phyloP scores from a whole-genome alignment of 2,797 vertebrate genomes.

The Anguilla anguilla region DNA sequence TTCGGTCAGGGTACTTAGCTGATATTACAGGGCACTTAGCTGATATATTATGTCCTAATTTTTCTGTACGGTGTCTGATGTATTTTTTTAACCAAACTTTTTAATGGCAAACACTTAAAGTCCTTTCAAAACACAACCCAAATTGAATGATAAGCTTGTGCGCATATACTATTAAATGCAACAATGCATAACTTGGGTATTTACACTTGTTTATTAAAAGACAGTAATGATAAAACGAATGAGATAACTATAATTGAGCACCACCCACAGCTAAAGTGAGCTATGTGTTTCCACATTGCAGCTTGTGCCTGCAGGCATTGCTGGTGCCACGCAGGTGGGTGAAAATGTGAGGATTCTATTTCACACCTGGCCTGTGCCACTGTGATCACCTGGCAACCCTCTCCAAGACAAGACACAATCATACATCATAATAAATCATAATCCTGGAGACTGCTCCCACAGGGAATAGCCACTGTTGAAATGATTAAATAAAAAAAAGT shows the following conservation, averaged over 20 bases:
- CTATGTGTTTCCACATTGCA: conserved; percentile 6
- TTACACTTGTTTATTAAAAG: neutral
- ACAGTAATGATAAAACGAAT: neutral
- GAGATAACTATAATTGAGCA: neutral
- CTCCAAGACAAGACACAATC: neutral
- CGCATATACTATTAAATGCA: neutral
- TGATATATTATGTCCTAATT: no score
- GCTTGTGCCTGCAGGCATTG: neutral
- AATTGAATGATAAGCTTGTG: neutral
- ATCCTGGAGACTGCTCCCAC: neutral
- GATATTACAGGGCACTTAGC: neutral
- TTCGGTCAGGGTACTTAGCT: conserved; percentile 25
- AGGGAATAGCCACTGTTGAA: neutral
- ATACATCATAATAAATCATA: neutral
- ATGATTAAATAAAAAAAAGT: neutral
- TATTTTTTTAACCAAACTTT: neutral
- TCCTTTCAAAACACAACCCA: neutral
- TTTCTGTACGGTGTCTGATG: neutral
- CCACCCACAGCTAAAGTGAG: neutral
- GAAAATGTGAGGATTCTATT: neutral
- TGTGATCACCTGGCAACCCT: neutral
- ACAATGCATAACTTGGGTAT: neutral
- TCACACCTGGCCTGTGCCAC: neutral
- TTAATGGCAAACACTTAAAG: neutral
- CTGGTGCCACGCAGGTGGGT: neutral